Evolutionary conservation across 2,888 invertebrate genomes (phyloP).

Genomic region (Phalera bucephala): DNA sequence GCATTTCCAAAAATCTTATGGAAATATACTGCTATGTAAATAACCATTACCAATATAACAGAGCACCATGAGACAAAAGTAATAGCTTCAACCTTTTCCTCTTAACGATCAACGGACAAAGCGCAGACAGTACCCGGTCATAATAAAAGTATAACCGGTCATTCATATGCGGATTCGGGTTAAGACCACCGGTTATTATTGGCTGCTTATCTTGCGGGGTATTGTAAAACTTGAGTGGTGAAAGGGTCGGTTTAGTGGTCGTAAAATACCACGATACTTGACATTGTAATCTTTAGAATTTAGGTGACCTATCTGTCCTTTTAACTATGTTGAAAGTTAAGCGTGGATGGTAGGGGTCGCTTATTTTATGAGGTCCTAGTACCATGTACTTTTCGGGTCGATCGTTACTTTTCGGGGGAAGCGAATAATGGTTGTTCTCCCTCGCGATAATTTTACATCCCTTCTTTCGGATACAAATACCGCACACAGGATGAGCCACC

Average conservation of each 20-base stretch:
- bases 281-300: slow-evolving; percentile 1
- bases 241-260: background rate
- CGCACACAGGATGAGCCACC: too few species aligned
- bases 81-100: slow-evolving; percentile 9
- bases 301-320: too few species aligned
- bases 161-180: background rate
- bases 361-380: too few species aligned
- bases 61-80: slow-evolving; percentile 1
- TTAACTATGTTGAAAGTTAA: too few species aligned
- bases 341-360: too few species aligned
- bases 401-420: too few species aligned
- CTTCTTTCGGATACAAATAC: too few species aligned
- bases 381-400: too few species aligned
- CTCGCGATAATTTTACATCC: too few species aligned
- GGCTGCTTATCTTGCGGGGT: background rate
- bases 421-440: too few species aligned
- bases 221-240: background rate
- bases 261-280: background rate
- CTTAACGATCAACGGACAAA: slow-evolving; percentile 14
- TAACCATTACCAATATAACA: background rate
- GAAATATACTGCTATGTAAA: too few species aligned
- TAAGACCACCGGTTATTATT: background rate
- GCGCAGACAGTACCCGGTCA: background rate
- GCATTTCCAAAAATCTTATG: too few species aligned
- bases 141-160: background rate